These are phyloP conservation scores for Micropterix aruncella DNA, from an alignment of 2,888 invertebrate species.

Conservation along the genomic window DNA sequence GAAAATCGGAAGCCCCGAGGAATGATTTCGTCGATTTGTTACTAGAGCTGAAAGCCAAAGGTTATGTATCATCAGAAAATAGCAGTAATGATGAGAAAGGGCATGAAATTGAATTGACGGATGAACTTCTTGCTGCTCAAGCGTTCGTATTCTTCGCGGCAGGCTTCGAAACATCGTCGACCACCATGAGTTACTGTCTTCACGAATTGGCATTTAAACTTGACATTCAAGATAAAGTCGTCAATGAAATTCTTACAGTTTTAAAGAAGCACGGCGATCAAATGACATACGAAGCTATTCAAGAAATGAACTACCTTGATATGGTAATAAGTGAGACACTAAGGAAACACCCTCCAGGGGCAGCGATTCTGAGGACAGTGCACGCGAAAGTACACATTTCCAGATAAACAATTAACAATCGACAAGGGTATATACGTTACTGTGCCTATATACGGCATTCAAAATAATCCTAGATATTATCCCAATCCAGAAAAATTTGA, in stretches of 20 bases:
- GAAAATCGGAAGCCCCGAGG: neutral
- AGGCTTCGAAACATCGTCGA: neutral
- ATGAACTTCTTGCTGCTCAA: neutral
- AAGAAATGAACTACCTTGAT: neutral
- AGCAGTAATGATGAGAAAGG: neutral
- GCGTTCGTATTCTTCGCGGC: neutral
- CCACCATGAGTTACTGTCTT: neutral
- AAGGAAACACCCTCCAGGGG: neutral
- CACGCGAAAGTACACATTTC: constrained; percentile 15
- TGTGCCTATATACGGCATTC: constrained; percentile 19
- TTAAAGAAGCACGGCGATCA: neutral
- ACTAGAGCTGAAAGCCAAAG: neutral
- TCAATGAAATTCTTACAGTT: neutral
- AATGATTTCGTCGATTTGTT: neutral
- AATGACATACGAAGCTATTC: neutral
- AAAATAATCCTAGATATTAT: constrained; percentile 17
- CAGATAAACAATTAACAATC: constrained; percentile 13
- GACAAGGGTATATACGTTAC: constrained; percentile 17
- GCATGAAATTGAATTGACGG: neutral
- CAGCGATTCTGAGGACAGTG: constrained; percentile 12
- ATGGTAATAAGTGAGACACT: neutral
- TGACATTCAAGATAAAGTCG: neutral
- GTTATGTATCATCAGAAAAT: no score
- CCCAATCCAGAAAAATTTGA: constrained; percentile 20
- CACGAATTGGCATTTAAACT: neutral